Evolutionary conservation across 2,113 vertebrate genomes (phyloP).

Genomic region (Bubo scandiacus): DNA sequence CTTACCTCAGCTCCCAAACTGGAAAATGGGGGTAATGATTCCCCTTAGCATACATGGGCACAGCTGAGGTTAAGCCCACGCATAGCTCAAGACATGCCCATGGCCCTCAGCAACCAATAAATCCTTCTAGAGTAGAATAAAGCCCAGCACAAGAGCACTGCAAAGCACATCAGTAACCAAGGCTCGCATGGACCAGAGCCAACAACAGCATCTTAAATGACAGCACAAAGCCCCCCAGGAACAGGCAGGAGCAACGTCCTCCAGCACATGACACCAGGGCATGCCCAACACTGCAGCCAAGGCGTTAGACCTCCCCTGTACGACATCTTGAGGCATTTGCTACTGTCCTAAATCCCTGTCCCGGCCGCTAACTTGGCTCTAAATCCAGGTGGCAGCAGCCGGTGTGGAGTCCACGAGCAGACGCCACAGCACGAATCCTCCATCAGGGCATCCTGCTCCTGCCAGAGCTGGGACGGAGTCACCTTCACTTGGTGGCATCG

Average conservation of each 20-base stretch:
- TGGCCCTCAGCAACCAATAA: background rate
- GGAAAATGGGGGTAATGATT: rapidly evolving
- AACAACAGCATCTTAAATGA: background rate
- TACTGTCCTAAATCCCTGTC: background rate
- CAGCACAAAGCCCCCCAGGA: background rate
- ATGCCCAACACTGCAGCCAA: background rate
- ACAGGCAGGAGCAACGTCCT: background rate
- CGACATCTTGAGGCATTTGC: background rate
- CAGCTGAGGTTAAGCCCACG: background rate
- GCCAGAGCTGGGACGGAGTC: background rate
- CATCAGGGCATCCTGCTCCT: background rate
- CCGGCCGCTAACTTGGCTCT: background rate
- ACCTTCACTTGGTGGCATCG: background rate
- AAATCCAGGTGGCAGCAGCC: background rate
- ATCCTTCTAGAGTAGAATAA: background rate
- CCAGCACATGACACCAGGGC: background rate
- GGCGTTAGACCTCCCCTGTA: background rate
- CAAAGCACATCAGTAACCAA: background rate
- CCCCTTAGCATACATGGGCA: too few species aligned
- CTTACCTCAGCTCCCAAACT: background rate
- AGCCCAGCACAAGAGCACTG: background rate
- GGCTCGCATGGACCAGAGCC: background rate
- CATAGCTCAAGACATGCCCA: background rate
- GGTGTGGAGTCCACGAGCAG: rapidly evolving
- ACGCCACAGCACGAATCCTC: background rate